Evolutionary conservation across 2,888 invertebrate genomes (phyloP).

Genomic region (Plebejus argus): DNA sequence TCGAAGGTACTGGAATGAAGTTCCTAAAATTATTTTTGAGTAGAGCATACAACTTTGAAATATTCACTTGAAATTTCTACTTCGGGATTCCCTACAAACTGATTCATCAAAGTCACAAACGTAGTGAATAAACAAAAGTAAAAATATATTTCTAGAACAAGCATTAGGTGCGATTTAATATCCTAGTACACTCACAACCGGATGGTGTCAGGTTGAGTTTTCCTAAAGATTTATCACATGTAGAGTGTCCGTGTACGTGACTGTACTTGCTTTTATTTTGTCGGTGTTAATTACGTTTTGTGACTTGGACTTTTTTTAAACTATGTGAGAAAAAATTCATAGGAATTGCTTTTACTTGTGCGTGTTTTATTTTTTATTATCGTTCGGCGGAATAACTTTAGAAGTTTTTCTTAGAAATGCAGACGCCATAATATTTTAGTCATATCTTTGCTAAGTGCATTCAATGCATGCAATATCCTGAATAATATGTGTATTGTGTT

Average conservation of each 20-base stretch:
- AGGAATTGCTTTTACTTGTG: not conserved
- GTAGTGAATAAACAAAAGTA: not conserved
- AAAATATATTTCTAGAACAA: not conserved
- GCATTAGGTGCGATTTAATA: slow-evolving; percentile 7
- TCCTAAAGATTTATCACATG: slow-evolving; percentile 25
- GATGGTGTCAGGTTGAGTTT: slow-evolving; percentile 24
- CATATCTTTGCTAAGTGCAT: not conserved
- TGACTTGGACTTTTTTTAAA: slow-evolving; percentile 22
- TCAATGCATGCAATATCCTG: not conserved
- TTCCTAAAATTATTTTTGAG: too few species aligned
- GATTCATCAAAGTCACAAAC: not conserved
- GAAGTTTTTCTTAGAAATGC: not conserved
- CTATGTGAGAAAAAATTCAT: slow-evolving; percentile 2
- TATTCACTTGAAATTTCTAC: too few species aligned
- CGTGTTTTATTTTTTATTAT: not conserved
- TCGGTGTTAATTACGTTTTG: slow-evolving; percentile 24
- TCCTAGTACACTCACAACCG: slow-evolving; percentile 6
- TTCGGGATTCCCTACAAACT: not conserved
- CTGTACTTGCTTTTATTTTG: slow-evolving; percentile 16
- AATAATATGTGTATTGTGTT: too few species aligned
- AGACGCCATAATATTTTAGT: not conserved
- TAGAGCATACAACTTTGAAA: too few species aligned
- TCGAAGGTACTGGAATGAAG: not conserved
- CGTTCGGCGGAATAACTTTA: not conserved
- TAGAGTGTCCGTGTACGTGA: slow-evolving; percentile 14